phyloP scores from a whole-genome alignment of 2,113 vertebrate species.

The Phaethornis superciliosus region DNA sequence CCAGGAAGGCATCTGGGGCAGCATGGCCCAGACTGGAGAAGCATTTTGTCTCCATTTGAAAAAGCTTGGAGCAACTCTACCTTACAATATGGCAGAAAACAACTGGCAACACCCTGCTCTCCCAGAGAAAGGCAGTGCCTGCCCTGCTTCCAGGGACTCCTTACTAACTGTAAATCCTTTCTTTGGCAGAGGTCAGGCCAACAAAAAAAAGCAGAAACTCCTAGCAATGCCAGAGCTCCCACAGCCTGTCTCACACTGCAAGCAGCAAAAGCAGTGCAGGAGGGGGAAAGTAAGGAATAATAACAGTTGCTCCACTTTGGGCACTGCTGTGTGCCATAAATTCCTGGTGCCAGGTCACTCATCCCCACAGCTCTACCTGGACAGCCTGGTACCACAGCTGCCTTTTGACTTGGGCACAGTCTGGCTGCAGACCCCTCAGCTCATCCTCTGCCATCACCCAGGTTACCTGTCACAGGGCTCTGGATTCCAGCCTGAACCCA shows the following conservation, averaged over 20 bases:
- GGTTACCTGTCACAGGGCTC: background rate
- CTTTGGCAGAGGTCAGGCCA: background rate
- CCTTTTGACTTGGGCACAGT: background rate
- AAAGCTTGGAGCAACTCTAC: background rate
- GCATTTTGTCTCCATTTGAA: too few species aligned
- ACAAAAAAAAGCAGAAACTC: background rate
- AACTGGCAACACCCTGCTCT: background rate
- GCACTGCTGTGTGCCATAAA: fast-evolving
- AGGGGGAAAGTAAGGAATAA: background rate
- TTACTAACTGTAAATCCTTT: background rate
- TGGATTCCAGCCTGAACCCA: fast-evolving
- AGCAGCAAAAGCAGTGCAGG: background rate
- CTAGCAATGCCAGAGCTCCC: background rate
- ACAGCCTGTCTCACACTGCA: background rate
- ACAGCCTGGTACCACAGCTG: background rate
- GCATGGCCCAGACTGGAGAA: background rate
- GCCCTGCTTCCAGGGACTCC: background rate
- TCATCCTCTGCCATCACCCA: fast-evolving
- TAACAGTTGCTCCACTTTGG: background rate
- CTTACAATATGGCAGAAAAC: background rate
- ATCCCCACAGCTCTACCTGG: background rate
- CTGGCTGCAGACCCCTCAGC: background rate
- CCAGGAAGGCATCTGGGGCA: fast-evolving
- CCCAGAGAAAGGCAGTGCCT: background rate
- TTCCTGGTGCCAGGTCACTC: background rate